phyloP scores from a whole-genome alignment of 2,797 vertebrate species.

The Nannoperca obscura region DNA sequence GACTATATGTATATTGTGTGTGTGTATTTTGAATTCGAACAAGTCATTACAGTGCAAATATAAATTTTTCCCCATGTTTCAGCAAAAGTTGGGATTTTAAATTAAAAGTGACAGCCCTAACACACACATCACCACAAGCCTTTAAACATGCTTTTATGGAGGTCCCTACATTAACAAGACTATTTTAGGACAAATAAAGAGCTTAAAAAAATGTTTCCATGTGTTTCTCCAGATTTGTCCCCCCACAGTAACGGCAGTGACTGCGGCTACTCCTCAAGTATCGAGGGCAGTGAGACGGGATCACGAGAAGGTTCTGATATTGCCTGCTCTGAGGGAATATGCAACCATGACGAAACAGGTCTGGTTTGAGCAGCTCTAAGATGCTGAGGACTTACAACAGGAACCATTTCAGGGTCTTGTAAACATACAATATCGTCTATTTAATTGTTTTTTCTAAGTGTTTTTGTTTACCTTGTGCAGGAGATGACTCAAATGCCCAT shows the following conservation, averaged over 20 bases:
- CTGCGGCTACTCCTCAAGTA: slow-evolving; percentile 96
- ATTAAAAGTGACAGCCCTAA: not conserved
- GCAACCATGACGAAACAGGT: slow-evolving; percentile 96
- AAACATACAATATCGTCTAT: not conserved
- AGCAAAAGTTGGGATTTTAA: not conserved
- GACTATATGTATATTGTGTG: too few species aligned
- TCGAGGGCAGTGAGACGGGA: slow-evolving; percentile 94
- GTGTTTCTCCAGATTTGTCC: slow-evolving; percentile 85
- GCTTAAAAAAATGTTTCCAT: not conserved
- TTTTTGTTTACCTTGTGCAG: slow-evolving; percentile 72
- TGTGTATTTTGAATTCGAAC: not conserved
- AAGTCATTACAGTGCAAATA: too few species aligned
- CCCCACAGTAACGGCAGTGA: slow-evolving; percentile 93
- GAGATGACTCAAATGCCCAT: slow-evolving; percentile 87
- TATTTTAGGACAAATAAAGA: not conserved
- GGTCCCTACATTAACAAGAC: not conserved
- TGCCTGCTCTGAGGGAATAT: slow-evolving; percentile 96
- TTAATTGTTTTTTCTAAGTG: not conserved
- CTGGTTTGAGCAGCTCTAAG: slow-evolving; percentile 52
- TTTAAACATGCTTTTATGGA: not conserved
- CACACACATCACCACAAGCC: not conserved
- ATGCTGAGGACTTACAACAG: not conserved
- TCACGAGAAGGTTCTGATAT: slow-evolving; percentile 95
- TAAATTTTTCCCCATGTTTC: not conserved
- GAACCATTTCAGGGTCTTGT: not conserved